Evolutionary conservation across 2,113 vertebrate species (phyloP), one percentile per base, ranked within the genome.

Genomic region (Chamaea fasciata): DNA sequence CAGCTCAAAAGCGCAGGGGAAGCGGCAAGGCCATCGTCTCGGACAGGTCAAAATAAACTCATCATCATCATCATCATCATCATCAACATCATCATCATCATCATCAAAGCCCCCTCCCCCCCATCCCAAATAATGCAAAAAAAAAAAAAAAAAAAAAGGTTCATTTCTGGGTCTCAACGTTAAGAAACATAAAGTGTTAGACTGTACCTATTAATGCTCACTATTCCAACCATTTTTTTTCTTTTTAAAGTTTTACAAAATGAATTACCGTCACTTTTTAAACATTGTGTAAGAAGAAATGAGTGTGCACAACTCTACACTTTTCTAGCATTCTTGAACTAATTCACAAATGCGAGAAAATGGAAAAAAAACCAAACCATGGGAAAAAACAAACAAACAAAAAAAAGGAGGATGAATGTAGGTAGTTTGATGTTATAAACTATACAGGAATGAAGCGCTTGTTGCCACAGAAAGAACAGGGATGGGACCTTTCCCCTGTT

Each of bases 251-350:
- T 98, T 96, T 98, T 98, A 98, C 98, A 98, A 98, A 98, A 98
- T 98, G 98, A 98, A 96, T 98, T 97, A 98, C 97, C 22, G 97
- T 98, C 98, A 98, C 97, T 96, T 97, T 93, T 95, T 97, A 98
- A 98, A 98, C 98, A 98, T 97, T 82, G 97, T 97, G 97, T 95
- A 96, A 98, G 96, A 97, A 97, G 98, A 98, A 98, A 98, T 98
- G 98, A 98, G 98, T 97, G 98, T 98, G 98, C 98, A 98, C 98
- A 96, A 98, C 98, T 98, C 98, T 99, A 99, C 98, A 98, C 98
- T 98, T 98, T 96, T 98, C 98, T 98, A 98, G 98, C 98, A 98
- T 99, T 98, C 98, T 98, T 98, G 98, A 98, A 98, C 98, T 98
- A 98, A 98, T 98, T 98, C 98, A 99, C 98, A 98, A 98, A 98